These are phyloP conservation scores for Homarus americanus DNA, from an alignment of 1,140 invertebrate species.

Conservation along the genomic window DNA sequence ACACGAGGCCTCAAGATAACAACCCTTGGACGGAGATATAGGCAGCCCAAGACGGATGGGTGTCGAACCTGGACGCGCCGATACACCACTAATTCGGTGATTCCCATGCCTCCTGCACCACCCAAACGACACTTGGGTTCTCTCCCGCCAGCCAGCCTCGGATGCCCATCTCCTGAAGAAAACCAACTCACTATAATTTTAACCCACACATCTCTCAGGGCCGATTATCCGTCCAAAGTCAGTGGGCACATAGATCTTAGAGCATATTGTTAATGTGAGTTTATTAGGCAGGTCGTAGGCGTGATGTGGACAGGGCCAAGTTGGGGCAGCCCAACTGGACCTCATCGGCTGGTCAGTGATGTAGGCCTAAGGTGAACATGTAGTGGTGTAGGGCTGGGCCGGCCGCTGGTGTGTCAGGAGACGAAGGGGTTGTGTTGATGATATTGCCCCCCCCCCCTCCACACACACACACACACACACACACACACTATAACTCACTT, in stretches of 20 bases:
- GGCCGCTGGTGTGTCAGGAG: conserved; percentile 34
- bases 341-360: neutral
- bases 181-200: neutral
- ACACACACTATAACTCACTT: conserved; percentile 2
- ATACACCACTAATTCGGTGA: conserved; percentile 57
- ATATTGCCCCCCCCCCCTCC: conserved; percentile 18
- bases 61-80: conserved; percentile 50
- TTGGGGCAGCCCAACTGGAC: neutral
- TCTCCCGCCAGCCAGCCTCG: neutral
- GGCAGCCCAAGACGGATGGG: conserved; percentile 54
- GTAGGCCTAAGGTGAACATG: conserved; percentile 4
- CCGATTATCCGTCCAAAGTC: neutral
- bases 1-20: conserved; percentile 43
- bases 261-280: neutral
- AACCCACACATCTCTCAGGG: neutral
- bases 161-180: neutral
- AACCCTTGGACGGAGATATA: conserved; percentile 4
- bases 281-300: neutral
- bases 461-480: conserved; percentile 39
- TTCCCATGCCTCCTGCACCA: conserved; percentile 53
- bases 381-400: neutral
- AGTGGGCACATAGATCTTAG: neutral
- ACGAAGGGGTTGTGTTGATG: conserved; percentile 43
- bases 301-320: neutral
- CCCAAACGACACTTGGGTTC: conserved; percentile 10